Base-by-base conservation (phyloP, 2,113 vertebrate species). In the Myrmophylax atrothorax region DNA sequence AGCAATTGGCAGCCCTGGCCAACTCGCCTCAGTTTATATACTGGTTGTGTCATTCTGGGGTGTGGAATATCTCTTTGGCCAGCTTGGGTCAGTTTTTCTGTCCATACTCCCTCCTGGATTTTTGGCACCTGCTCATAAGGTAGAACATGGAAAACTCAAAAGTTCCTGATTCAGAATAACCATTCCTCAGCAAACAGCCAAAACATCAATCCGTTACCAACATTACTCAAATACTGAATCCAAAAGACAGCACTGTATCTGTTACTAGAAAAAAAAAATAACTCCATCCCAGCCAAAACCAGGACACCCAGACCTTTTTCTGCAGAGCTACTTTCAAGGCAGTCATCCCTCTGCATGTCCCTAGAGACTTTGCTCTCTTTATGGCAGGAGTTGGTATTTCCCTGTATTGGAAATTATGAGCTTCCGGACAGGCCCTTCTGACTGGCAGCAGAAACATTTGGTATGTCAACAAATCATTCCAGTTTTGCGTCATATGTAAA, bases 281-380 rank as follows among this genome's bases (percentile, higher is more conserved):
- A 29, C 13, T 42, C n/a, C 35, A 67, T 59, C 28, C 18, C 19
- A 26, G 44, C 33, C 33, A 67, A 75, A 82, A 60, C 8, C 23
- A 79, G 16, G 13, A 42, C 28, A 60, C 3, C 1, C 6, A 82
- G 37, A 12, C 28, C 7, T 24, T 68, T 73, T 13, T 28, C 37
- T 67, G 20, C 10, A 82, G 33, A 56, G 4, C 3, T 74, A 5
- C 17, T 52, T 81, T 87, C 5, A 31, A 38, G 29, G 2, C 1
- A 1, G 35, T 31, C 24, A 40, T 6, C 2, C 18, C 14, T 3
- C 5, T 59, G 8, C 12, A n/a, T 2, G 1, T 19, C 8, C 22
- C 37, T 67, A 44, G 23, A 83, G 6, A 2, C 2, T 66, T 84
- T 44, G 20, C 8, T 58, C 5, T 79, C 3, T 12, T 12, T 59